Conservation (phyloP, 92 coral and sea anemone species). For the Muricea muricata region DNA sequence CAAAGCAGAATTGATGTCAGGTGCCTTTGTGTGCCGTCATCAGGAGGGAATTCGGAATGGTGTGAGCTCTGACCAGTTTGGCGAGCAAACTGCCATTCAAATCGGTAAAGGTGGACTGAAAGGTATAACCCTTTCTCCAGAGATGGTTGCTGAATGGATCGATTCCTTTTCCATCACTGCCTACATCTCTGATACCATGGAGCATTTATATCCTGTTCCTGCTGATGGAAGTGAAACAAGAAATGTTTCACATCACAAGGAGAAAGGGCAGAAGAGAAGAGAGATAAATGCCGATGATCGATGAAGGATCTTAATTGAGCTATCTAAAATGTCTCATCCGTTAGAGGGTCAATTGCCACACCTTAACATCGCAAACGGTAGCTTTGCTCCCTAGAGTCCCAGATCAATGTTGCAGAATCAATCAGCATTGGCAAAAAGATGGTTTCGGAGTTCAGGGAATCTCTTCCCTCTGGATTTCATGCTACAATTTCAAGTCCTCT, state of each 20-base stretch:
- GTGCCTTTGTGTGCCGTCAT: conserved; percentile 13
- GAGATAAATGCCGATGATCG: conserved; percentile 19
- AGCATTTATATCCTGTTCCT: background rate
- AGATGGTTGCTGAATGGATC: conserved; percentile 17
- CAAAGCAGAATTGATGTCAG: background rate
- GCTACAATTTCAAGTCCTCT: background rate
- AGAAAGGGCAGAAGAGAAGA: conserved; percentile 22
- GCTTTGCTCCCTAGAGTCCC: background rate
- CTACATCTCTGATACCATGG: background rate
- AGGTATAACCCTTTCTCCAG: conserved; percentile 11
- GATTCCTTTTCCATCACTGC: conserved; percentile 13
- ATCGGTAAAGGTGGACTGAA: conserved; percentile 4
- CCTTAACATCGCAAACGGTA: conserved; percentile 11
- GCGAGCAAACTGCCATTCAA: conserved; percentile 10
- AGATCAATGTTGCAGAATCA: background rate
- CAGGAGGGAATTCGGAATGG: background rate
- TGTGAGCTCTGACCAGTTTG: conserved; percentile 19
- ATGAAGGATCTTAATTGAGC: conserved; percentile 8
- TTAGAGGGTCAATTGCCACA: background rate
- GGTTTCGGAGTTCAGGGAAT: background rate
- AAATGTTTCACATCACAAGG: conserved; percentile 8
- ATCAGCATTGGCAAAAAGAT: background rate
- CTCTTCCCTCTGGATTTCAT: background rate
- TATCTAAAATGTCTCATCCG: conserved; percentile 5
- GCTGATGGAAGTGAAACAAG: conserved; percentile 5